Evolutionary conservation across 2,797 vertebrate species (phyloP), one percentile per base, ranked within the genome.

Genomic region (Cuculus canorus): DNA sequence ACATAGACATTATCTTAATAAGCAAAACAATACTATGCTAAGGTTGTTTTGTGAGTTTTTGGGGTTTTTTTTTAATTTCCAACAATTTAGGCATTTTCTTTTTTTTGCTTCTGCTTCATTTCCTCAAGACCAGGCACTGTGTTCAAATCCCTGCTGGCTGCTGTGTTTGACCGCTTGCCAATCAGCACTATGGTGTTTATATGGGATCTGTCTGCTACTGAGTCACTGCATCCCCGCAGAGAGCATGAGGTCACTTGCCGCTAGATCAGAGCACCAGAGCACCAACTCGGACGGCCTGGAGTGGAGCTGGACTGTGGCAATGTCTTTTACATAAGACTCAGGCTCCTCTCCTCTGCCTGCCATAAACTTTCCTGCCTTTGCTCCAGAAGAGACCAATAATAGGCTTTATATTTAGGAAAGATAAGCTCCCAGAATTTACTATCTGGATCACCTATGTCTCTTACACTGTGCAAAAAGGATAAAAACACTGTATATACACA

Each of bases 181-280:
- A 32, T 17, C 73, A 71, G 65, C 10, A 2, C 27, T 9, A 4
- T 0, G 3, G 71, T 54, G 93, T 57, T 76, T 77, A n/a, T 37
- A 63, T 0, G 70, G 92, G 95, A 90, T 93, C 64, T 76, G 75
- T 61, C 68, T 94, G 93, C 88, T 69, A 19, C 79, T 32, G 89
- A 89, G 47, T 84, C 94, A 81, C 65, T 1, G 50, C 10, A 23
- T 52, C 76, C 93, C 94, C 30, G 77, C 85, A n/a, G 83, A 87
- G 85, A 93, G 79, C 84, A 41, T 2, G 86, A 90, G 96, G 93
- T 96, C 93, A 94, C 75, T 60, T 13, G 87, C 91, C 75, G 90
- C 72, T 9, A 8, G 45, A 69, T 73, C 92, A 72, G 19, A 82
- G 80, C 87, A 63, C 61, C 88, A 18, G 16, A 82, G 80, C 87